These are phyloP conservation scores for Phyto melanocephala DNA, from an alignment of 2,888 invertebrate species.

Conservation along the genomic window DNA sequence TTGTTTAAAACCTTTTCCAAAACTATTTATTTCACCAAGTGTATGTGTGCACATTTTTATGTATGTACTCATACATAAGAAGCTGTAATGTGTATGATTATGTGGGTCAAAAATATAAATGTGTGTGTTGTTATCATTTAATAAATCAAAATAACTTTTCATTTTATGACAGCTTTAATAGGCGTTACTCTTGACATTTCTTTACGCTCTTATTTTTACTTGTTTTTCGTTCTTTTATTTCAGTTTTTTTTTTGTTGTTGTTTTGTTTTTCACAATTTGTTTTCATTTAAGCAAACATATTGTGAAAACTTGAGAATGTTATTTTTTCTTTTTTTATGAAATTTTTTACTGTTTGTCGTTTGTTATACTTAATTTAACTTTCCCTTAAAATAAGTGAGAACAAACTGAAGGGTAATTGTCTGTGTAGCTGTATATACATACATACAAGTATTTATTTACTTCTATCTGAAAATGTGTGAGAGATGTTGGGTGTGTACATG, in stretches of 20 bases:
- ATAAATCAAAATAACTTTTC: slow-evolving; percentile 75
- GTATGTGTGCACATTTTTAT: no score
- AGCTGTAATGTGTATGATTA: no score
- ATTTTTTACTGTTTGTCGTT: slow-evolving; percentile 7
- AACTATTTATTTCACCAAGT: no score
- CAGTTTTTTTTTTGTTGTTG: background rate
- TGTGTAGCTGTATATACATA: background rate
- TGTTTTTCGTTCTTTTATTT: slow-evolving; percentile 1
- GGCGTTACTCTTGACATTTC: slow-evolving; percentile 61
- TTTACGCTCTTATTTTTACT: slow-evolving; percentile 35
- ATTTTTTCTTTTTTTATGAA: slow-evolving; percentile 9
- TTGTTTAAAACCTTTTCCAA: no score
- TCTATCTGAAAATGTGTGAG: background rate
- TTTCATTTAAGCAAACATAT: slow-evolving; percentile 37
- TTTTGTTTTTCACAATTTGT: slow-evolving; percentile 6
- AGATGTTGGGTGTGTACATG: background rate
- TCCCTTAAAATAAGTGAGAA: background rate
- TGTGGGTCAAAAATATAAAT: no score
- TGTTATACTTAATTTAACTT: slow-evolving; percentile 34
- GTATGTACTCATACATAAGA: no score
- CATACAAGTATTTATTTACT: slow-evolving; percentile 10
- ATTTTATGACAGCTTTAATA: slow-evolving; percentile 67
- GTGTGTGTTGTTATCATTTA: slow-evolving; percentile 68
- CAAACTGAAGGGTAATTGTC: slow-evolving; percentile 23
- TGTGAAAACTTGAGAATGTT: slow-evolving; percentile 5